These are phyloP conservation scores for Hypomecis punctinalis DNA, from an alignment of 2,888 invertebrate species.

Conservation along the genomic window DNA sequence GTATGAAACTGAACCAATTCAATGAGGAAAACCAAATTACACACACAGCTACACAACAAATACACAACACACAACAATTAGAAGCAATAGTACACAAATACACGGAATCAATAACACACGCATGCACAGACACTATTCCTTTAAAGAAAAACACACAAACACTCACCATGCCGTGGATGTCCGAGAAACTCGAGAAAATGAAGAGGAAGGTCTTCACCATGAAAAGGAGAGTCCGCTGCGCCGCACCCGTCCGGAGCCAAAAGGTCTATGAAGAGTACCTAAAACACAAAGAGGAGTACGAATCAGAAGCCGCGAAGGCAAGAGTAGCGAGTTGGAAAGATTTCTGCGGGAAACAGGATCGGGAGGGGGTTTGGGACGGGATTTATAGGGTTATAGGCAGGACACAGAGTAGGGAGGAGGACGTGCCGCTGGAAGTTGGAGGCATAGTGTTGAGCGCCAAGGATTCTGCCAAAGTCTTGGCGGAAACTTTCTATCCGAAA, in stretches of 20 bases:
- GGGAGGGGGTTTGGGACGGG: constrained; percentile 33
- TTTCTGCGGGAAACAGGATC: constrained; percentile 32
- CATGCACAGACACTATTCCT: constrained; percentile 16
- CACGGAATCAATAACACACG: constrained; percentile 9
- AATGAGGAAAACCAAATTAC: background rate
- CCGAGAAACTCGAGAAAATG: constrained; percentile 31
- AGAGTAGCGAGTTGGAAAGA: constrained; percentile 30
- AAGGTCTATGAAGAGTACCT: constrained; percentile 28
- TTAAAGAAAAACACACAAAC: constrained; percentile 3
- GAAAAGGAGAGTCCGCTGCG: constrained; percentile 37
- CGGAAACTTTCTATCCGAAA: too few relatives aligned
- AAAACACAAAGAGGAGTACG: constrained; percentile 10
- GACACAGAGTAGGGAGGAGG: constrained; percentile 9
- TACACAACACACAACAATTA: background rate
- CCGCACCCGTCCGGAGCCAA: constrained; percentile 30
- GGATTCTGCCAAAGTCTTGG: background rate
- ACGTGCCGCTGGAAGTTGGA: constrained; percentile 2
- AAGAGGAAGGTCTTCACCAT: constrained; percentile 32
- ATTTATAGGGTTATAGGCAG: constrained; percentile 18
- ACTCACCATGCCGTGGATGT: constrained; percentile 41
- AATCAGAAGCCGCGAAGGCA: background rate
- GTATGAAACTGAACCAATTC: background rate
- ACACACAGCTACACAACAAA: background rate
- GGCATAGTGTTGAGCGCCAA: background rate
- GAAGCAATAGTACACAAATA: constrained; percentile 4